phyloP scores from a whole-genome alignment of 2,888 invertebrate species.

The Chorisops tibialis region DNA sequence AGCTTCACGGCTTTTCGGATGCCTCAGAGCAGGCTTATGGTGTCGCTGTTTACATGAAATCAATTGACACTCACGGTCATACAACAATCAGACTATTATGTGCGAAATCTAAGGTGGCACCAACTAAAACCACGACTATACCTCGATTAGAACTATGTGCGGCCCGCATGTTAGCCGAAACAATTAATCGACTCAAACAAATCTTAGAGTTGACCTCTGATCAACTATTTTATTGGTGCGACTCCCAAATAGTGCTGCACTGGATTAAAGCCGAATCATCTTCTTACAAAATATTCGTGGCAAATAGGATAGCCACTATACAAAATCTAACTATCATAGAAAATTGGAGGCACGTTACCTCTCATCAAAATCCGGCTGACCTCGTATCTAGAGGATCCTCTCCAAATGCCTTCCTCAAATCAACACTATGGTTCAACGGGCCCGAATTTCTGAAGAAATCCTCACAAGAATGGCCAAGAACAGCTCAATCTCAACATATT shows the following conservation, averaged over 20 bases:
- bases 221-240: too few relatives aligned
- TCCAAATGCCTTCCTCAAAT: constrained; percentile 15
- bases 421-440: constrained; percentile 26
- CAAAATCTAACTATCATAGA: neutral
- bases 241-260: too few relatives aligned
- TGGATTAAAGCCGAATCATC: neutral
- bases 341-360: constrained; percentile 17
- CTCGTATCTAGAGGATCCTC: constrained; percentile 22
- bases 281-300: neutral
- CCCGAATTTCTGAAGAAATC: constrained; percentile 4
- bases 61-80: too few relatives aligned
- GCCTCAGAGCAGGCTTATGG: neutral
- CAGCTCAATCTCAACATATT: too few relatives aligned
- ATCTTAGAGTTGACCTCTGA: too few relatives aligned
- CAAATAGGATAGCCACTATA: neutral
- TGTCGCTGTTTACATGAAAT: too few relatives aligned
- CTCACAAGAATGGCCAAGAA: neutral
- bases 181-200: too few relatives aligned
- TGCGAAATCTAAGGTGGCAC: too few relatives aligned
- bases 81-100: too few relatives aligned
- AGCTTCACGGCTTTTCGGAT: too few relatives aligned
- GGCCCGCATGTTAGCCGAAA: too few relatives aligned
- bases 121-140: neutral
- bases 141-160: too few relatives aligned
- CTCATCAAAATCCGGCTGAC: constrained; percentile 26